Evolutionary conservation across 2,113 vertebrate genomes (phyloP).

Genomic region (Dipodomys stephensi): DNA sequence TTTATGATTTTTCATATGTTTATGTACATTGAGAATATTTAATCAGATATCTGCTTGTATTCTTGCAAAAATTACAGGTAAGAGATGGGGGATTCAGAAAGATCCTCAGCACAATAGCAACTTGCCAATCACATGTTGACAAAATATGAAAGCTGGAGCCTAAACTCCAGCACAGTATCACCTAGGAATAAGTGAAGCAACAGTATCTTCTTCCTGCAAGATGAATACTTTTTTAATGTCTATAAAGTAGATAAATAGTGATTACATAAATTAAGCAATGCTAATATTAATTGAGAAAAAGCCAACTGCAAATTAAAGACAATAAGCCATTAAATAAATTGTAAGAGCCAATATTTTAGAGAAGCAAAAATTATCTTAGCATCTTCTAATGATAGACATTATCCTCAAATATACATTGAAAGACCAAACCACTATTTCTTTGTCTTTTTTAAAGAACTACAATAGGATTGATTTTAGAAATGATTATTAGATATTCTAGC

Average conservation of each 20-base stretch:
- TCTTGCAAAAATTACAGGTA: constrained; percentile 37
- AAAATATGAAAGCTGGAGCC: not conserved
- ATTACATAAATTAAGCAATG: not conserved
- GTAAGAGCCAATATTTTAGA: constrained; percentile 49
- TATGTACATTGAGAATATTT: not conserved
- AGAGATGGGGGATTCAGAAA: not conserved
- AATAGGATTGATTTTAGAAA: constrained; percentile 36
- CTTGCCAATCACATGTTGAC: not conserved
- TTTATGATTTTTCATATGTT: not conserved
- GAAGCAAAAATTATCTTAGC: constrained; percentile 57
- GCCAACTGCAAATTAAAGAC: constrained; percentile 52
- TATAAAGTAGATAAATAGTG: not conserved
- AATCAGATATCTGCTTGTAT: not conserved
- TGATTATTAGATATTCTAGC: constrained; percentile 31
- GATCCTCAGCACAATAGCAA: constrained; percentile 34
- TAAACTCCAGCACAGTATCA: not conserved
- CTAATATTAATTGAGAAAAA: constrained; percentile 39
- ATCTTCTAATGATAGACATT: constrained; percentile 13
- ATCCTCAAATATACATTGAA: constrained; percentile 14
- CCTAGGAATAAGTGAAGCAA: not conserved
- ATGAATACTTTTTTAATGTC: constrained; percentile 17
- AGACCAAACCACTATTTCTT: not conserved
- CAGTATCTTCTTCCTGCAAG: not conserved
- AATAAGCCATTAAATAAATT: not conserved
- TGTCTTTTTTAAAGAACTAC: constrained; percentile 39